A percentile compares a stretch with the other conserved stretches of the same genome.
Evolutionary conservation across 2,797 vertebrate species (phyloP).

Genomic region (Amniataba percoides): DNA sequence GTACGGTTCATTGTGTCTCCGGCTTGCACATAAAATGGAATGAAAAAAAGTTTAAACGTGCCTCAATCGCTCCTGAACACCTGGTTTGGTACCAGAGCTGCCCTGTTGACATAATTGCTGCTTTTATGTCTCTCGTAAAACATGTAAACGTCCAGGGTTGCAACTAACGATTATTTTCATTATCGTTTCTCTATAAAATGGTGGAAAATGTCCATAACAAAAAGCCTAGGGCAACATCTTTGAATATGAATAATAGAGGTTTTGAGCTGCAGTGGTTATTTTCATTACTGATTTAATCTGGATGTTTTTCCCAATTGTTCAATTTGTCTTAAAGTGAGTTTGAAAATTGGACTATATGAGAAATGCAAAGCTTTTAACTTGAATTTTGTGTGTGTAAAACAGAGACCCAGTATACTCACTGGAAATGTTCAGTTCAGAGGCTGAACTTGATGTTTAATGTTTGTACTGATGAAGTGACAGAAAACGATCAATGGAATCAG

Average conservation of each 20-base stretch:
- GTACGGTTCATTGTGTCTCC: not conserved
- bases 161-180: slow-evolving; percentile 21
- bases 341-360: not conserved
- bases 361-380: not conserved
- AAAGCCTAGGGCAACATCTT: not conserved
- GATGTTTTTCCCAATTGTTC: too few species aligned
- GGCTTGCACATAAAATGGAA: not conserved
- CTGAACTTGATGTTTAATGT: not conserved
- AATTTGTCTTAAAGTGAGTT: not conserved
- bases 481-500: not conserved
- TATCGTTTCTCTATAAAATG: not conserved
- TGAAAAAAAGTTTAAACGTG: not conserved
- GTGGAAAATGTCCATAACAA: not conserved
- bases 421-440: not conserved
- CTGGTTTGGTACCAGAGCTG: slow-evolving; percentile 50
- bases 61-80: slow-evolving; percentile 26
- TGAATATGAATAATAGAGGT: not conserved
- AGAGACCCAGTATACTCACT: not conserved
- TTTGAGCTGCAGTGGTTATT: not conserved
- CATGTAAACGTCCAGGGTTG: not conserved
- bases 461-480: not conserved
- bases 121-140: slow-evolving; percentile 45
- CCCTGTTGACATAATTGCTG: slow-evolving; percentile 46
- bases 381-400: not conserved
- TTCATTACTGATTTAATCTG: not conserved